Percentiles rank a stretch among this genome's conserved stretches.
phyloP scores from a whole-genome alignment of 2,113 vertebrate genomes.

The Oreotrochilus melanogaster region DNA sequence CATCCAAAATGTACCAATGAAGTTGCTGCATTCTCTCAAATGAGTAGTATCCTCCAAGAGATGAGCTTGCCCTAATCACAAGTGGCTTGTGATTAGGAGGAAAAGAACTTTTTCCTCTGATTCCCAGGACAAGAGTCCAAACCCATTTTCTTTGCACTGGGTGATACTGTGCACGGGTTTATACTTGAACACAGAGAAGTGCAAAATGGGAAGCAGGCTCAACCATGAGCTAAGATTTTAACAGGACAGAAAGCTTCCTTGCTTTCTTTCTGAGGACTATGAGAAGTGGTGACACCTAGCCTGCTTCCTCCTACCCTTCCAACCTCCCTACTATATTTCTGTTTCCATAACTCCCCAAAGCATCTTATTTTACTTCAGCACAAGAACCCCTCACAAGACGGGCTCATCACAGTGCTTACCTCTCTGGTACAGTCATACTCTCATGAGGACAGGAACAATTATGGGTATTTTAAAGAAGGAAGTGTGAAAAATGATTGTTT shows the following conservation, averaged over 20 bases:
- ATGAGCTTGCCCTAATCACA: background rate
- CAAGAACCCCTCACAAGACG: background rate
- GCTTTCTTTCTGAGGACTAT: background rate
- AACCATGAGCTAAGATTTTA: background rate
- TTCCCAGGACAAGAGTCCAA: background rate
- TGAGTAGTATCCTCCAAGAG: background rate
- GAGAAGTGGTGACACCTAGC: background rate
- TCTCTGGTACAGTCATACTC: background rate
- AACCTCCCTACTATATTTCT: background rate
- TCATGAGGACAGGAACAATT: background rate
- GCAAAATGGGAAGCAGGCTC: background rate
- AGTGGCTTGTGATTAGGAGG: background rate
- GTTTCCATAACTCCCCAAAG: background rate
- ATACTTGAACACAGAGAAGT: background rate
- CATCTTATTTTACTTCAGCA: background rate
- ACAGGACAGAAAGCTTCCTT: background rate
- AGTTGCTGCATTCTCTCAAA: background rate
- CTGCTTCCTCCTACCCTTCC: background rate
- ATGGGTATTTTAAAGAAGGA: background rate
- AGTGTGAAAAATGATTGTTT: background rate
- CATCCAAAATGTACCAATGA: background rate
- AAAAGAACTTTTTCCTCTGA: background rate
- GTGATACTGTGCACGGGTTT: background rate
- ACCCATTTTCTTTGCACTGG: background rate
- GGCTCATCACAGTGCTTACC: background rate